Evolutionary conservation across 1,140 invertebrate genomes (phyloP), one percentile per base, ranked within the genome.

Genomic region (Drosophila simulans): DNA sequence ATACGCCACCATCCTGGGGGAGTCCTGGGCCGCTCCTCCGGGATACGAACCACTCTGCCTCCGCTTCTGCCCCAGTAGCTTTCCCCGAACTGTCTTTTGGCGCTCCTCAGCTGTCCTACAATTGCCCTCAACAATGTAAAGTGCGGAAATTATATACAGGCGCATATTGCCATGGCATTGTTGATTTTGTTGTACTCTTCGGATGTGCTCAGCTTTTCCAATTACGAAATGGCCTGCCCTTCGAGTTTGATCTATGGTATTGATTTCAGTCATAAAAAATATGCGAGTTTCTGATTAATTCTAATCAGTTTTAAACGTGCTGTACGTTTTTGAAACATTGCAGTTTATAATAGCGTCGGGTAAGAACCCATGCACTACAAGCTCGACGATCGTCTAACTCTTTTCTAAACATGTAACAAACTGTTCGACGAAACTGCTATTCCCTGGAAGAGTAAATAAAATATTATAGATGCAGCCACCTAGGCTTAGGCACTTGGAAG

Each of bases 111-210:
- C 65, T 80, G 83, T 83, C 83, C 83, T 86, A 88, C 83, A 86
- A 86, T 86, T 86, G 83, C 83, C 83, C 83, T 86, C 53, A 72
- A 83, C 66, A 75, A 68, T 46, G 52, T 65, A 55, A 75, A 82
- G 62, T 63, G 64, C 31, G 46, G 35, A 25, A 31, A 46, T 20
- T 43, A 70, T 39, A 60, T 27, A 4, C n/a, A 40, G 66, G 11
- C 27, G 20, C 15, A 11, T 15, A 48, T 10, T 7, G 20, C 12
- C 31, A 1, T 45, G 20, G 27, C 11, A 5, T 27, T 11, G 12
- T 22, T 27, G 10, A 20, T 15, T 25, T 7, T 17, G 1, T 4
- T 13, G n/a, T 59, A 46, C 45, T 35, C 46, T 59, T 34, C 5
- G 5, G 20, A 15, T 20, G 15, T 10, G 40, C 15, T 42, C 8